Conservation (phyloP, 2,113 vertebrate species). For the Colaptes auratus region DNA sequence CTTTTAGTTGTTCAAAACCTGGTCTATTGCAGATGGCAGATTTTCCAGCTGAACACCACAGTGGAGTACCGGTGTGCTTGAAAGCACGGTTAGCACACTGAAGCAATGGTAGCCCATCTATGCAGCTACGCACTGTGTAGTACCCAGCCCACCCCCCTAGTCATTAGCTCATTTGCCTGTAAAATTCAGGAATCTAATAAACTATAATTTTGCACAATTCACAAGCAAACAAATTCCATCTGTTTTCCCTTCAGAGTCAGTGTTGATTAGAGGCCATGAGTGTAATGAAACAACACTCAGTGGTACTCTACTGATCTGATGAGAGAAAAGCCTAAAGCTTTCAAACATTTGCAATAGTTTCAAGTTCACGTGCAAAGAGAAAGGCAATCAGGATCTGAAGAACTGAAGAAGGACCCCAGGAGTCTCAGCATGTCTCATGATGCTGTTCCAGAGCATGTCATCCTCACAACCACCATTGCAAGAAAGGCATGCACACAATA, state of each 20-base stretch:
- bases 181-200: slow-evolving; percentile 49
- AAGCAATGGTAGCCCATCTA: background rate
- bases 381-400: background rate
- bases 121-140: background rate
- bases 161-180: background rate
- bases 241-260: slow-evolving; percentile 39
- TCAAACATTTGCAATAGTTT: background rate
- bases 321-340: slow-evolving; percentile 27
- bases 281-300: slow-evolving; percentile 1
- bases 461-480: background rate
- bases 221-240: slow-evolving; percentile 54
- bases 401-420: background rate
- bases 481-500: background rate
- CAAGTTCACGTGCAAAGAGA: background rate
- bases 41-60: slow-evolving; percentile 54
- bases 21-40: slow-evolving; percentile 21
- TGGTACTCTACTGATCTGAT: background rate
- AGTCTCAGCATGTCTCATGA: background rate
- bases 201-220: slow-evolving; percentile 49
- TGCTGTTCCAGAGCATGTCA: background rate
- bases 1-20: background rate
- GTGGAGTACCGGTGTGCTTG: slow-evolving; percentile 39
- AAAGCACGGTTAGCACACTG: background rate
- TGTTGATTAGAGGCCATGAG: slow-evolving; percentile 12
- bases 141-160: background rate